A percentile compares a stretch with the other conserved stretches of the same genome.
These are phyloP conservation scores for Hirtodrosophila histrioides DNA, from an alignment of 2,888 invertebrate species.

Conservation along the genomic window DNA sequence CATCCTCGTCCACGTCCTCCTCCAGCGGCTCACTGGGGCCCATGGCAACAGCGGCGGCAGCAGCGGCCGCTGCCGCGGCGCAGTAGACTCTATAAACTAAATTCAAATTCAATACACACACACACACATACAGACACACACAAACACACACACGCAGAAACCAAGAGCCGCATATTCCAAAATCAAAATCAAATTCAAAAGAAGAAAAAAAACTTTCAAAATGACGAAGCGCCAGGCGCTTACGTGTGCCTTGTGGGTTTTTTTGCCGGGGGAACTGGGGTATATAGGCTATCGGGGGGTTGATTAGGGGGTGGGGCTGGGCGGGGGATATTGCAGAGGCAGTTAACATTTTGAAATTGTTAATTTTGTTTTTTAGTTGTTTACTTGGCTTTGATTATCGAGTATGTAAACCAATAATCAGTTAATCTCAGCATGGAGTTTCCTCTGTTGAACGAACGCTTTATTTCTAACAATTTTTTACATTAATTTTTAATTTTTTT, in stretches of 20 bases:
- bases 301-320: not conserved
- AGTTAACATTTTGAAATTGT: conserved; percentile 55
- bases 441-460: conserved; percentile 38
- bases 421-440: conserved; percentile 49
- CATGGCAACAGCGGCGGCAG: conserved; percentile 63
- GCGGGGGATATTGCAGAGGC: conserved; percentile 34
- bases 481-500: conserved; percentile 43
- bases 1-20: conserved; percentile 73
- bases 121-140: conserved; percentile 7
- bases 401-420: conserved; percentile 1
- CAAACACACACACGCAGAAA: conserved; percentile 17
- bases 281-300: conserved; percentile 25
- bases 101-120: conserved; percentile 13
- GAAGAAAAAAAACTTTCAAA: not conserved
- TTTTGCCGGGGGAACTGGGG: not conserved
- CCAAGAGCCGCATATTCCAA: conserved; percentile 55
- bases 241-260: conserved; percentile 32
- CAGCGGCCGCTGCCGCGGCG: conserved; percentile 66
- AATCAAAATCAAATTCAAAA: conserved; percentile 20
- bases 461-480: conserved; percentile 40
- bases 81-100: conserved; percentile 48
- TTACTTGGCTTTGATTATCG: conserved; percentile 37
- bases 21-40: conserved; percentile 70
- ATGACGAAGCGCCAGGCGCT: conserved; percentile 61
- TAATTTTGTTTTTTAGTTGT: conserved; percentile 70